Percentiles rank a stretch among this genome's conserved stretches.
Evolutionary conservation across 2,888 invertebrate genomes (phyloP).

Genomic region (Rhagonycha lutea): DNA sequence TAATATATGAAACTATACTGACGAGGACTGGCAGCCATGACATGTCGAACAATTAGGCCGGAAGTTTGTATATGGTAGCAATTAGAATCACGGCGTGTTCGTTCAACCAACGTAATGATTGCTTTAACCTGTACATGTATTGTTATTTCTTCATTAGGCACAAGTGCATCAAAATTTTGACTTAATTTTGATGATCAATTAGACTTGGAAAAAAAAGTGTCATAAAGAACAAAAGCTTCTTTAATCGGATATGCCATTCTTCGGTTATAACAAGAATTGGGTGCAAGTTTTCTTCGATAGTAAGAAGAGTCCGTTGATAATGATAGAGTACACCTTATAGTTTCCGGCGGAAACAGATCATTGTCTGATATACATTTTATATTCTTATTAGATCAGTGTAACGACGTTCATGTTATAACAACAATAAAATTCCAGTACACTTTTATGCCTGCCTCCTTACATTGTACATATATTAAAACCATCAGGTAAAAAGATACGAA

Average conservation of each 20-base stretch:
- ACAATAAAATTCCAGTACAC: slow-evolving; percentile 21
- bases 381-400: slow-evolving; percentile 30
- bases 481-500: neutral
- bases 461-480: neutral
- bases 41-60: slow-evolving; percentile 42
- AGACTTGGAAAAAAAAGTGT: neutral
- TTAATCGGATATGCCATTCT: neutral
- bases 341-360: slow-evolving; percentile 52
- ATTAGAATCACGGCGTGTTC: slow-evolving; percentile 36
- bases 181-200: neutral
- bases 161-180: slow-evolving; percentile 19
- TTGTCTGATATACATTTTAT: slow-evolving; percentile 45
- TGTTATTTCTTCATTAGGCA: slow-evolving; percentile 30
- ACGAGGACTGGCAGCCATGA: slow-evolving; percentile 37
- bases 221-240: neutral
- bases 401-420: slow-evolving; percentile 24
- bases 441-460: neutral
- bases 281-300: slow-evolving; percentile 20
- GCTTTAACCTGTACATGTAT: slow-evolving; percentile 26
- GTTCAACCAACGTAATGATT: slow-evolving; percentile 35
- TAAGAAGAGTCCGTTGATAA: slow-evolving; percentile 47
- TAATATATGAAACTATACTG: slow-evolving; percentile 39
- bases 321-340: slow-evolving; percentile 47
- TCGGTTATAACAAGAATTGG: slow-evolving; percentile 6
- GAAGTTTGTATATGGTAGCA: slow-evolving; percentile 27